Evolutionary conservation across 2,888 invertebrate genomes (phyloP), one percentile per base, ranked within the genome.

Genomic region (Macropis europaea): DNA sequence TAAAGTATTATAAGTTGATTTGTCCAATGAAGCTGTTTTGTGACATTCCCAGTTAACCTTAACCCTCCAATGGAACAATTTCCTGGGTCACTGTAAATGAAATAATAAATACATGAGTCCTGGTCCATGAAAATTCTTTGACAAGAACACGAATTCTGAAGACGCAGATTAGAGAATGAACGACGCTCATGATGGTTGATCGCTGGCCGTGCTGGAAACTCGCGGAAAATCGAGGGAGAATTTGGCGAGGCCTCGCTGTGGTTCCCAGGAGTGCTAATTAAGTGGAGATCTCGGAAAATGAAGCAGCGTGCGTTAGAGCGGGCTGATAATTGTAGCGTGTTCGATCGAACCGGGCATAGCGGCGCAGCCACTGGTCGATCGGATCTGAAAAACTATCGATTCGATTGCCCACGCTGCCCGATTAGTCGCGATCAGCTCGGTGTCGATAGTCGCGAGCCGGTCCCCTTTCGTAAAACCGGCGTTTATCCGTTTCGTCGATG

Each of bases 251-350:
- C 17, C 26, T 19, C 40, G 32, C 7, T n/a, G 28, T 22, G n/a
- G 32, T 43, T 78, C 76, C 76, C 66, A 68, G 47, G 73, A 80
- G 75, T 76, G 75, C 66, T 64, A 77, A 82, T 83, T 82, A 84
- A 75, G 59, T 63, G 38, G 15, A 40, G 42, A 38, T n/a, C 28
- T 47, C 6, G 69, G 63, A 68, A 73, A 84, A 77, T 76, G 73
- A 79, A 81, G 72, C 63, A 66, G 54, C 52, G 76, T 79, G 54
- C 52, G 76, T 79, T 79, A 76, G 59, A 52, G 54, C 67, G 57
- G 57, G 48, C 24, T 76, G 73, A 81, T 76, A 79, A 81, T 79
- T 82, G 77, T 72, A 59, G 67, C 73, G 56, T 69, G 75, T 64
- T 76, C 54, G 53, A 22, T 22, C 38, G 52, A 53, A 28, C 17